Conservation (phyloP, 2,113 vertebrate genomes). For the Lepus americanus region DNA sequence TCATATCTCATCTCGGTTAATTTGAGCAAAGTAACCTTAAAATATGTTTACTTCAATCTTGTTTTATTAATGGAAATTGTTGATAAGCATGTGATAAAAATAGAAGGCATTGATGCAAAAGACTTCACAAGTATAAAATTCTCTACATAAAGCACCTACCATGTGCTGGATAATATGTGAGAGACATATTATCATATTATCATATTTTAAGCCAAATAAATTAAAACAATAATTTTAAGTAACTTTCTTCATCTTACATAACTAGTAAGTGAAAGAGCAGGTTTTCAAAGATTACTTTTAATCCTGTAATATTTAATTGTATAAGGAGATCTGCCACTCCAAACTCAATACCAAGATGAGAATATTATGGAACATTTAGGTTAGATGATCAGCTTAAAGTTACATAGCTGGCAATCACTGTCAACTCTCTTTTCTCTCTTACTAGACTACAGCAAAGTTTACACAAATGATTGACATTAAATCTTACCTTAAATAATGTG, state of each 20-base stretch:
- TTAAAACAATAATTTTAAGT: background rate
- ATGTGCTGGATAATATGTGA: background rate
- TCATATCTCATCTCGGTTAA: background rate
- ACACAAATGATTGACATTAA: background rate
- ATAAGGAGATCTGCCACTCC: background rate
- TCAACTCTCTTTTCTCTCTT: background rate
- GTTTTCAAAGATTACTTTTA: conserved; percentile 1
- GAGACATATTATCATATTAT: background rate
- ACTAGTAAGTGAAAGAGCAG: background rate
- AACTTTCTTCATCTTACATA: background rate
- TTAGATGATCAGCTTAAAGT: background rate
- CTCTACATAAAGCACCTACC: background rate
- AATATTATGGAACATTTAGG: background rate
- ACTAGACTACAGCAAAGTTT: conserved; percentile 10
- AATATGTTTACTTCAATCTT: background rate
- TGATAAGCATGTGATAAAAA: background rate
- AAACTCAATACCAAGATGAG: background rate
- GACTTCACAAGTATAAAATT: background rate
- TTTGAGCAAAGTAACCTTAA: background rate
- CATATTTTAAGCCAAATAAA: background rate
- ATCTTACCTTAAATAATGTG: background rate
- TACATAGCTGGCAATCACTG: background rate
- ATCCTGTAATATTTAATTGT: background rate
- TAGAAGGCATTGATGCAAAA: background rate
- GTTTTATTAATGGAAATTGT: background rate